These are phyloP conservation scores for Antedon bifida DNA, from an alignment of 35 echinoderm and acorn worm species.

Conservation along the genomic window DNA sequence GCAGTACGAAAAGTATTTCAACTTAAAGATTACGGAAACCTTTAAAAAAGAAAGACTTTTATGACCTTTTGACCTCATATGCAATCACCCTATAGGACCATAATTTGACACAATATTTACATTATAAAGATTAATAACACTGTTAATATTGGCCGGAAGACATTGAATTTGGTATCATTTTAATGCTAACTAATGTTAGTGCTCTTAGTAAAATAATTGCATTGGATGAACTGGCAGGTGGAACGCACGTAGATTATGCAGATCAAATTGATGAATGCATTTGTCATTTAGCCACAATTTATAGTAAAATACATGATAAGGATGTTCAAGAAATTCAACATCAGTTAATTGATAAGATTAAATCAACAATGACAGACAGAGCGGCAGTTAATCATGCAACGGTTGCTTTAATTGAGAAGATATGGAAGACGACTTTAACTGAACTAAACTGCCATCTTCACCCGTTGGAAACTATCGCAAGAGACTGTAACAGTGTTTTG, in stretches of 20 bases:
- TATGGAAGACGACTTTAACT: not conserved
- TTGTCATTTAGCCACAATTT: not conserved
- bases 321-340: not conserved
- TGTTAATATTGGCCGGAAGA: too few species aligned
- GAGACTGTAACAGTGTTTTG: not conserved
- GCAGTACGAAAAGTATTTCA: too few species aligned
- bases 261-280: constrained; percentile 10
- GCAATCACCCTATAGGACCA: too few species aligned
- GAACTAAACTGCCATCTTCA: constrained; percentile 24
- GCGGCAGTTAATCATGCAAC: constrained; percentile 11
- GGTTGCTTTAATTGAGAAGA: not conserved
- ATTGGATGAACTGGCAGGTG: constrained; percentile 29
- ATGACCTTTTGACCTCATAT: too few species aligned
- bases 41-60: too few species aligned
- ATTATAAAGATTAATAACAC: too few species aligned
- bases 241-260: constrained; percentile 14
- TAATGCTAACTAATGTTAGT: too few species aligned
- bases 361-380: not conserved
- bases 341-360: not conserved
- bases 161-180: too few species aligned
- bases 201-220: constrained; percentile 13
- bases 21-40: too few species aligned
- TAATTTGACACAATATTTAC: too few species aligned
- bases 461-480: constrained; percentile 18
- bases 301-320: not conserved